Conservation (phyloP, 2,113 vertebrate genomes). For the Holacanthus passer region DNA sequence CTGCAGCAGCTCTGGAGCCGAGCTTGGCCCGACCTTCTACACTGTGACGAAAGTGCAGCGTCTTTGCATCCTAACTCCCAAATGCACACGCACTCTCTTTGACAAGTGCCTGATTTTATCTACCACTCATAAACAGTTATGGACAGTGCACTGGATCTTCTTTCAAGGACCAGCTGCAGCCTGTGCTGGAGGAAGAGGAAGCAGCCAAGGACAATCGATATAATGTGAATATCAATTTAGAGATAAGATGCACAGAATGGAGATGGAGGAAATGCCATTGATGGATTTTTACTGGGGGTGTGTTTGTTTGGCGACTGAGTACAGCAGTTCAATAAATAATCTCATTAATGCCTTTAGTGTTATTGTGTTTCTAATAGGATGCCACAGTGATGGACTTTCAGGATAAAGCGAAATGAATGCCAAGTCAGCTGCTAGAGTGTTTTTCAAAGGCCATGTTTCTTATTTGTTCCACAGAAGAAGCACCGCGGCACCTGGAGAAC, state of each 20-base stretch:
- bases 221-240: constrained; percentile 46
- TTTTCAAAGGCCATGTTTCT: constrained; percentile 11
- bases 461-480: constrained; percentile 30
- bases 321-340: constrained; percentile 65
- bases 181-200: constrained; percentile 17
- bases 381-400: constrained; percentile 48
- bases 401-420: constrained; percentile 26
- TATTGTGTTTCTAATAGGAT: constrained; percentile 70
- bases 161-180: constrained; percentile 10
- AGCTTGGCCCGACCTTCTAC: constrained; percentile 62
- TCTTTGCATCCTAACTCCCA: background rate
- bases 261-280: constrained; percentile 15
- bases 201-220: constrained; percentile 37
- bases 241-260: constrained; percentile 43
- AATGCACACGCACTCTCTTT: background rate
- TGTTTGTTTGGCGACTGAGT: constrained; percentile 7
- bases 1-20: constrained; percentile 52
- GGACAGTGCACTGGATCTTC: background rate
- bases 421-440: constrained; percentile 24
- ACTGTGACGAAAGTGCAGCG: constrained; percentile 58
- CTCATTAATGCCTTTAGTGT: constrained; percentile 67
- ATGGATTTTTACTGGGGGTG: background rate
- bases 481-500: constrained; percentile 3
- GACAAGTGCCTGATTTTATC: background rate
- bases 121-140: background rate